Evolutionary conservation across 2,797 vertebrate species (phyloP).

Genomic region (Bufotes viridis): DNA sequence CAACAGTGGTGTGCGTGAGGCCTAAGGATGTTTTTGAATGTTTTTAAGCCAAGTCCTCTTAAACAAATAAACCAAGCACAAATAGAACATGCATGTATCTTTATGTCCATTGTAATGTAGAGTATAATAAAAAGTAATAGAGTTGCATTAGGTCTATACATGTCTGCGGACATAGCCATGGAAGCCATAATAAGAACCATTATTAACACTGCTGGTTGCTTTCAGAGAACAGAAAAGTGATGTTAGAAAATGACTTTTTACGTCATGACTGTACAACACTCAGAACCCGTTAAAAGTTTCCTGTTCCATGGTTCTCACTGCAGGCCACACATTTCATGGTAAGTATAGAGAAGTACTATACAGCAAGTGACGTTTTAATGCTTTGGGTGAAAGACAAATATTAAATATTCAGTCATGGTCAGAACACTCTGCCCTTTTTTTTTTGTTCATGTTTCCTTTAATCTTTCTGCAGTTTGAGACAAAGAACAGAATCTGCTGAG

Average conservation of each 20-base stretch:
- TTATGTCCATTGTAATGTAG: too few relatives aligned
- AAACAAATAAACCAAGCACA: too few relatives aligned
- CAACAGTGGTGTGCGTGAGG: too few relatives aligned
- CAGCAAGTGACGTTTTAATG: neutral
- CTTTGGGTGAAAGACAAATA: neutral
- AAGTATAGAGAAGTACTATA: neutral
- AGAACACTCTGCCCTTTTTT: conserved; percentile 7
- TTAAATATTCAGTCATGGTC: neutral
- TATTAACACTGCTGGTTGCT: too few relatives aligned
- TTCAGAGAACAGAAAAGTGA: too few relatives aligned
- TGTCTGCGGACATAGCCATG: too few relatives aligned
- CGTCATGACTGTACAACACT: neutral
- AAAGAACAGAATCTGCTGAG: conserved; percentile 58
- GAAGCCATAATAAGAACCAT: too few relatives aligned
- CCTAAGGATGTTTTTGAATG: too few relatives aligned
- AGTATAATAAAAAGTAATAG: too few relatives aligned
- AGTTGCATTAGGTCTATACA: too few relatives aligned
- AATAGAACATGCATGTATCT: too few relatives aligned
- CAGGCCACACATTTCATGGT: neutral
- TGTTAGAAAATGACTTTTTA: neutral
- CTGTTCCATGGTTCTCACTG: neutral
- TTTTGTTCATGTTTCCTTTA: conserved; percentile 18
- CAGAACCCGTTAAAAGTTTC: neutral
- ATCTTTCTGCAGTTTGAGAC: neutral
- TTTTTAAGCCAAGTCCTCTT: too few relatives aligned